phyloP scores from a whole-genome alignment of 2,888 invertebrate species.

The Myopa tessellatipennis region DNA sequence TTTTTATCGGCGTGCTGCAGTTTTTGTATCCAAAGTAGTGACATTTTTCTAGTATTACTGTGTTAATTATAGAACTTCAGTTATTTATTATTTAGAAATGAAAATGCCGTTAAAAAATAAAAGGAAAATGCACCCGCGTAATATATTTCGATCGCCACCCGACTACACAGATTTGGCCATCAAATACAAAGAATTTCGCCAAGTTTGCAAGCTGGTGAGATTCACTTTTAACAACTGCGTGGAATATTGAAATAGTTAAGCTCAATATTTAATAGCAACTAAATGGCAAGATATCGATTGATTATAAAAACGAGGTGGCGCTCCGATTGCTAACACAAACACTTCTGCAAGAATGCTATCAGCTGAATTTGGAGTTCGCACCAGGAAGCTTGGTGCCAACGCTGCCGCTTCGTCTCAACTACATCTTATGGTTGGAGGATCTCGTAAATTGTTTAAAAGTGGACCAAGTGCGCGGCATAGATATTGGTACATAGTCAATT shows the following conservation, averaged over 20 bases:
- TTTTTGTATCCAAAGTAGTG: background rate
- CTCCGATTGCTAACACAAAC: conserved; percentile 82
- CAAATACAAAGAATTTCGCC: conserved; percentile 81
- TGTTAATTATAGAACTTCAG: background rate
- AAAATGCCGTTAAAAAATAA: conserved; percentile 36
- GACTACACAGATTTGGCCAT: conserved; percentile 85
- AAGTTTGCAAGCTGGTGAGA: conserved; percentile 76
- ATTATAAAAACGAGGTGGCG: conserved; percentile 85
- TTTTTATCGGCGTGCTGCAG: background rate
- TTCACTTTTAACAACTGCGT: background rate
- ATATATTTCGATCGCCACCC: conserved; percentile 86
- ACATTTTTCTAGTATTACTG: conserved; percentile 5
- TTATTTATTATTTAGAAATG: background rate
- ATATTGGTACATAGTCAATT: conserved; percentile 76
- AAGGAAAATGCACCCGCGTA: conserved; percentile 87
- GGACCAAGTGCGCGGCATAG: conserved; percentile 76
- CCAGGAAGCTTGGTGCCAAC: conserved; percentile 86
- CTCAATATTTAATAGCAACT: conserved; percentile 73
- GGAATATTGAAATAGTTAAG: background rate
- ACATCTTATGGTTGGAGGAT: conserved; percentile 92
- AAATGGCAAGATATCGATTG: conserved; percentile 80
- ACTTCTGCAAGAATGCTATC: conserved; percentile 87
- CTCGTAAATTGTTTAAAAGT: conserved; percentile 63
- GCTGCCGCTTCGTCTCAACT: conserved; percentile 91
- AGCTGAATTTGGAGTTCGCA: conserved; percentile 83